Evolutionary conservation across 2,797 vertebrate genomes (phyloP), one percentile per base, ranked within the genome.

Genomic region (Sebastes alutus): DNA sequence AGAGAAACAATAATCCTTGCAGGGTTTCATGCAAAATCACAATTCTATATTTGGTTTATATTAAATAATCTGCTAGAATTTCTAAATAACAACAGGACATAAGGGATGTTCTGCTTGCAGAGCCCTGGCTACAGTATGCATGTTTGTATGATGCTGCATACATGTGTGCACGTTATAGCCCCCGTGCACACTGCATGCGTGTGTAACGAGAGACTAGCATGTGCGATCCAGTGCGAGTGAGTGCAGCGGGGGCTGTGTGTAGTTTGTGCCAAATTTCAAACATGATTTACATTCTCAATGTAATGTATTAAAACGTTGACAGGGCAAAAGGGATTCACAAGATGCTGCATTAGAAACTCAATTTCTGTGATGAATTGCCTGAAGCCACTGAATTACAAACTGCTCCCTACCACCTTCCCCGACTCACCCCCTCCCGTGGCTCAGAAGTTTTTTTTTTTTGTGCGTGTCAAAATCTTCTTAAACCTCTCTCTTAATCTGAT

Each of bases 311-410:
- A 98, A 98, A 97, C 97, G 98, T 99, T 98, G 98, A 99, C 98
- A 97, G 97, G 98, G 98, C 98, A 98, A 98, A 99, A 98, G 97
- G 97, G 97, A 98, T 98, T 98, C 98, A 98, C 97, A 97, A 97
- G 97, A 98, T 98, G 97, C 98, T 97, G 97, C 97, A 97, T 97
- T 97, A 98, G 98, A 99, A 99, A 99, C 97, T 98, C 98, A 97
- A 99, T 99, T 99, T 99, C 97, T 97, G 97, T 99, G 98, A 99
- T 99, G 97, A 99, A 99, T 99, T 98, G 98, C 98, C 97, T 96
- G 96, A 96, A 97, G 98, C 97, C 97, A 97, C 96, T 97, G 98
- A 99, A 99, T 99, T 97, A 97, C 97, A 99, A 98, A 98, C 97
- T 96, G 94, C 94, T 93, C 92, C 82, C 92, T 89, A 84, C 93